phyloP scores from a whole-genome alignment of 2,113 vertebrate species.

The Peucedramus taeniatus region DNA sequence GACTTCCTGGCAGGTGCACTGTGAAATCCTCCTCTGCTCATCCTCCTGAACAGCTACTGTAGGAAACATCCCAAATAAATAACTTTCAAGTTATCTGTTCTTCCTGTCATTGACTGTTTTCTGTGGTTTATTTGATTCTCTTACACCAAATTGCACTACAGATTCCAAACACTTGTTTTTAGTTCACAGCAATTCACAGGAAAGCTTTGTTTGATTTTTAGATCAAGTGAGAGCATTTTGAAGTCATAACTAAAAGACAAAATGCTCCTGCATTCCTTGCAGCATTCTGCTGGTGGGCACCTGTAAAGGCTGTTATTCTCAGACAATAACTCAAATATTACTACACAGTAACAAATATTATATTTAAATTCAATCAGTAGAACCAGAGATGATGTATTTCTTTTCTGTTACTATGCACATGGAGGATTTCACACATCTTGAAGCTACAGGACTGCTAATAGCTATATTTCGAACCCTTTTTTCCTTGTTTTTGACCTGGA shows the following conservation, averaged over 20 bases:
- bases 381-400: neutral
- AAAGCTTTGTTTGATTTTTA: neutral
- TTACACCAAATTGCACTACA: neutral
- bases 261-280: neutral
- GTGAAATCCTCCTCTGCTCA: neutral
- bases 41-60: neutral
- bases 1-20: slow-evolving; percentile 43
- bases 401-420: neutral
- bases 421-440: neutral
- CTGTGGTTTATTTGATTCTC: neutral
- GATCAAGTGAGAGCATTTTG: neutral
- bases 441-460: neutral
- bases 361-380: neutral
- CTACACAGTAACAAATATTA: neutral
- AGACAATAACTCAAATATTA: neutral
- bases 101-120: neutral
- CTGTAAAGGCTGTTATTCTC: neutral
- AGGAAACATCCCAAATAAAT: neutral
- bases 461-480: neutral
- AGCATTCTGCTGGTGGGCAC: neutral
- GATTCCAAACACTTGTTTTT: neutral
- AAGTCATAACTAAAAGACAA: neutral
- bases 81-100: neutral
- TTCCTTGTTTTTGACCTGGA: neutral
- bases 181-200: neutral